Conservation (phyloP, 2,888 invertebrate genomes). For the Drosophila kanekoi region DNA sequence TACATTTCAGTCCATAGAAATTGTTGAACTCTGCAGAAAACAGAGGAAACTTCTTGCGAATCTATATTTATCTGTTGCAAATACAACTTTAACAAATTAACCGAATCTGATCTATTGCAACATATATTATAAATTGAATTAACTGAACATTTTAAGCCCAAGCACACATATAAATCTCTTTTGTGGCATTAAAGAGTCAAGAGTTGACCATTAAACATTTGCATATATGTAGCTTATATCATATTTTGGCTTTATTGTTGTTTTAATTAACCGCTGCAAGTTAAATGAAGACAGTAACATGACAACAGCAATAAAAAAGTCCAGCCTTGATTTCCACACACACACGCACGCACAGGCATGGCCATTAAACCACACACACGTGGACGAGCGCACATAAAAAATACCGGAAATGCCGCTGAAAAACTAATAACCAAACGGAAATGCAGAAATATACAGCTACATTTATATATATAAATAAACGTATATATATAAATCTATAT, state of each 20-base stretch:
- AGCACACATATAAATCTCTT: neutral
- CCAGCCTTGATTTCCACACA: conserved; percentile 40
- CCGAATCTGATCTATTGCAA: too few relatives aligned
- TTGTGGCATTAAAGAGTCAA: conserved; percentile 20
- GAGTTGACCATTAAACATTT: conserved; percentile 24
- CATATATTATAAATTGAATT: too few relatives aligned
- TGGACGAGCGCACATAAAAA: conserved; percentile 52
- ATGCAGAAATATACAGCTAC: conserved; percentile 63
- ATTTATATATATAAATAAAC: neutral
- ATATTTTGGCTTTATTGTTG: conserved; percentile 51
- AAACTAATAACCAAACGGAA: conserved; percentile 80
- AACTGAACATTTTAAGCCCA: neutral
- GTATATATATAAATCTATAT: conserved; percentile 24
- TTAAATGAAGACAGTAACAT: conserved; percentile 80
- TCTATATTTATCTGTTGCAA: too few relatives aligned
- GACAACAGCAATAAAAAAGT: conserved; percentile 45
- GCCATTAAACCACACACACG: conserved; percentile 26
- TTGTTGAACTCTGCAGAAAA: too few relatives aligned
- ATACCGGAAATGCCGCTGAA: conserved; percentile 69
- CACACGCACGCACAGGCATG: conserved; percentile 21
- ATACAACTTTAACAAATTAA: too few relatives aligned
- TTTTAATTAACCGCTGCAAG: conserved; percentile 70
- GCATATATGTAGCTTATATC: conserved; percentile 12
- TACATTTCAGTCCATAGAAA: neutral
- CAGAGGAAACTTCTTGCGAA: too few relatives aligned